Percentiles rank a stretch among this genome's conserved stretches.
Conservation (phyloP, 2,797 vertebrate genomes). For the Poeciliopsis paucimaculata region DNA sequence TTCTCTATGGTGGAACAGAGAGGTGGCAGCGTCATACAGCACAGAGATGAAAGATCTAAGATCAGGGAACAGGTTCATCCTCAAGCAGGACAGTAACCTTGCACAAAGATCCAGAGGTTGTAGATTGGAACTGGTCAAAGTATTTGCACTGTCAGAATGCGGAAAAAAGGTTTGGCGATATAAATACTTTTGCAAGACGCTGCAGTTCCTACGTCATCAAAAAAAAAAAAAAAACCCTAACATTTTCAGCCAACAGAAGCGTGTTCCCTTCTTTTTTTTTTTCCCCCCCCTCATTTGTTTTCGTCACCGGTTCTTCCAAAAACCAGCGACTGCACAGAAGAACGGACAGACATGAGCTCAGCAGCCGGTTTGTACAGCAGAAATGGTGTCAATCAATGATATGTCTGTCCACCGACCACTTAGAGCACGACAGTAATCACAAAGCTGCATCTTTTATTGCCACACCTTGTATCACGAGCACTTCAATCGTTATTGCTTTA, state of each 20-base stretch:
- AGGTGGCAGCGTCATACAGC: not conserved
- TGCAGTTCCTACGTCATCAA: slow-evolving; percentile 13
- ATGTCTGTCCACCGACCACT: slow-evolving; percentile 59
- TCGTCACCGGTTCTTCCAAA: slow-evolving; percentile 37
- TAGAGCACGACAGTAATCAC: slow-evolving; percentile 68
- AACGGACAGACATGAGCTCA: slow-evolving; percentile 57
- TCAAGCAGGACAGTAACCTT: not conserved
- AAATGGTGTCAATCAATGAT: slow-evolving; percentile 57
- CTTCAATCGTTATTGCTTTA: slow-evolving; percentile 81
- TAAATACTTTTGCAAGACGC: not conserved
- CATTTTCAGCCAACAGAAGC: slow-evolving; percentile 36
- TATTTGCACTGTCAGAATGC: not conserved
- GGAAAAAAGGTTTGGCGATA: not conserved
- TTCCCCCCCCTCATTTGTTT: slow-evolving; percentile 18
- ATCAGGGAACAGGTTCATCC: not conserved
- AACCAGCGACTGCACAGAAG: slow-evolving; percentile 42
- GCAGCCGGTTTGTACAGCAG: slow-evolving; percentile 74
- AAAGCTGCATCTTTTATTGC: slow-evolving; percentile 80
- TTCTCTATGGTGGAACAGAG: not conserved
- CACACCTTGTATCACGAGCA: slow-evolving; percentile 75
- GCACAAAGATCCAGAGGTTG: not conserved
- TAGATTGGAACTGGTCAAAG: not conserved
- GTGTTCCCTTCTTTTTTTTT: slow-evolving; percentile 25
- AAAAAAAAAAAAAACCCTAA: slow-evolving; percentile 12
- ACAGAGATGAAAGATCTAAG: not conserved